Evolutionary conservation across 2,113 vertebrate genomes (phyloP).

Genomic region (Crocuta crocuta): DNA sequence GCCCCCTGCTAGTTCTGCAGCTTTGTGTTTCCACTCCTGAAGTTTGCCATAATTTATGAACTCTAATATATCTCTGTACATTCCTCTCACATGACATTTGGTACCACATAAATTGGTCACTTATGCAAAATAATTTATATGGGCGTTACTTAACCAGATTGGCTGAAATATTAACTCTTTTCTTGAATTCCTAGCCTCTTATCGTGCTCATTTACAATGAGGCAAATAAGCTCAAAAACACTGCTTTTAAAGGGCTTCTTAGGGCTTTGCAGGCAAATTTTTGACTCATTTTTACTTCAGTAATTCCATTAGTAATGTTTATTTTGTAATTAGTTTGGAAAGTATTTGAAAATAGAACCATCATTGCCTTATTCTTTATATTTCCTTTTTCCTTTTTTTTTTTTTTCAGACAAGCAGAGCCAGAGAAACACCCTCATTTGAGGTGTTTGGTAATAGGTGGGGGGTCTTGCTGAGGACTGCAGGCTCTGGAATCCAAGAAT

Average conservation of each 20-base stretch:
- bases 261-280: background rate
- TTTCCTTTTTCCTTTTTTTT: background rate
- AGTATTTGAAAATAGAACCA: background rate
- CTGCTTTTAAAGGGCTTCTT: background rate
- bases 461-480: background rate
- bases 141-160: background rate
- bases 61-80: background rate
- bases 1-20: background rate
- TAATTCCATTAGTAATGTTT: background rate
- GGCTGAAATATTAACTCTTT: background rate
- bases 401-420: background rate
- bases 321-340: background rate
- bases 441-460: background rate
- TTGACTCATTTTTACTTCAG: slow-evolving; percentile 1
- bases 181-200: background rate
- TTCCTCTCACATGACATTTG: background rate
- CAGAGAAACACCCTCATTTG: background rate
- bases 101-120: background rate
- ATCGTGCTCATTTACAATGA: background rate
- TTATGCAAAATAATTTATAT: background rate
- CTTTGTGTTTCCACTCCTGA: background rate
- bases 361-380: background rate
- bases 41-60: background rate
- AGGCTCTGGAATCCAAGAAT: background rate
- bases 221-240: background rate